Conservation (phyloP, 1,140 invertebrate species). For the Bombus superbus region DNA sequence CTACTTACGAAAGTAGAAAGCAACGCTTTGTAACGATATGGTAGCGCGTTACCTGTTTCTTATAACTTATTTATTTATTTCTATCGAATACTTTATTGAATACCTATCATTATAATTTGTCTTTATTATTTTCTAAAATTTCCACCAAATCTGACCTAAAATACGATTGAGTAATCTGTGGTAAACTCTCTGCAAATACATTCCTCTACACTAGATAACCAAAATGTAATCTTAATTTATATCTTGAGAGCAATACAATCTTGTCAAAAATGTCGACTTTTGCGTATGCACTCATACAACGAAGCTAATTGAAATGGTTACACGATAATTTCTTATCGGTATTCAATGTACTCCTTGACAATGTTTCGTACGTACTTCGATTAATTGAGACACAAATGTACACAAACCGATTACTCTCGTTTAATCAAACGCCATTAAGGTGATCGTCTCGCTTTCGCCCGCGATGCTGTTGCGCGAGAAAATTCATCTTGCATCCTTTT, state of each 20-base stretch:
- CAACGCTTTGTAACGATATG: not conserved
- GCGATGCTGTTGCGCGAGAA: not conserved
- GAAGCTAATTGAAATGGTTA: not conserved
- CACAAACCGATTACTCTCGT: not conserved
- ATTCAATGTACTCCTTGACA: not conserved
- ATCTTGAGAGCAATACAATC: not conserved
- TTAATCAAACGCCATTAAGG: not conserved
- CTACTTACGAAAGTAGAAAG: conserved; percentile 22
- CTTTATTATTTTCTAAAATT: not conserved
- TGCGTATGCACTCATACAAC: not conserved
- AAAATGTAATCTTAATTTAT: not conserved
- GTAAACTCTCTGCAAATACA: not conserved
- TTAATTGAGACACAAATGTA: not conserved
- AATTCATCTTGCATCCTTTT: not conserved
- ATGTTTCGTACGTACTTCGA: not conserved
- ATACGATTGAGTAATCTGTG: not conserved
- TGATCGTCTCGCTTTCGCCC: not conserved
- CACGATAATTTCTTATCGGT: not conserved
- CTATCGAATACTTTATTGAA: not conserved
- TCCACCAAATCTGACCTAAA: not conserved
- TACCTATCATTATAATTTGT: not conserved
- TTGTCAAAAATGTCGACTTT: not conserved
- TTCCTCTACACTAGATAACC: not conserved
- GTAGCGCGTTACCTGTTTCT: not conserved
- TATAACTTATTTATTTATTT: not conserved